Conservation (phyloP, 1,140 invertebrate species). For the Galleria mellonella region DNA sequence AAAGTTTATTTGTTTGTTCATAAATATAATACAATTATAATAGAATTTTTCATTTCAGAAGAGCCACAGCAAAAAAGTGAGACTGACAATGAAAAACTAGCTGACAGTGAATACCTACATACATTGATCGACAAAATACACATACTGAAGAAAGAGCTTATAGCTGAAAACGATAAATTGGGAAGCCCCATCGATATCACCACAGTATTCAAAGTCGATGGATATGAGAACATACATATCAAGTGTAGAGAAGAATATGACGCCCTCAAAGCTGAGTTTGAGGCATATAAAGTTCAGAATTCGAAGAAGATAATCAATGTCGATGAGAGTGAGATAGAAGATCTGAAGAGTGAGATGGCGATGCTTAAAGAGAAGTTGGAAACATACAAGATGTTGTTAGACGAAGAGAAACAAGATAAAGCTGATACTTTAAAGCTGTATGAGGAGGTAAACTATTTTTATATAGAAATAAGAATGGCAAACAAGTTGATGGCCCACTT, state of each 20-base stretch:
- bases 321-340: conserved; percentile 55
- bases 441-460: conserved; percentile 64
- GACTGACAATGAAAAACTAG: conserved; percentile 63
- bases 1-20: too few species aligned
- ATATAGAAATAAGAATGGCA: too few species aligned
- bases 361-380: conserved; percentile 78
- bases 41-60: conserved; percentile 33
- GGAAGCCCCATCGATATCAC: conserved; percentile 73
- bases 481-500: too few species aligned
- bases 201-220: conserved; percentile 67
- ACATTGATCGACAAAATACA: conserved; percentile 75
- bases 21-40: too few species aligned
- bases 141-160: conserved; percentile 73
- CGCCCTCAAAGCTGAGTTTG: conserved; percentile 49
- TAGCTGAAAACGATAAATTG: conserved; percentile 71
- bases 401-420: conserved; percentile 76
- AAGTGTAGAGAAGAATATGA: conserved; percentile 67
- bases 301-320: conserved; percentile 20
- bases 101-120: conserved; percentile 63
- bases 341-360: conserved; percentile 76
- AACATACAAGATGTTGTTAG: conserved; percentile 42
- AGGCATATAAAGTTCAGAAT: conserved; percentile 42
- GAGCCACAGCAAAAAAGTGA: conserved; percentile 43
- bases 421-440: conserved; percentile 77
- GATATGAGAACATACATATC: conserved; percentile 49